Percentiles rank a stretch among this genome's conserved stretches.
phyloP scores from a whole-genome alignment of 2,888 invertebrate species.

The Perithous albicinctus region DNA sequence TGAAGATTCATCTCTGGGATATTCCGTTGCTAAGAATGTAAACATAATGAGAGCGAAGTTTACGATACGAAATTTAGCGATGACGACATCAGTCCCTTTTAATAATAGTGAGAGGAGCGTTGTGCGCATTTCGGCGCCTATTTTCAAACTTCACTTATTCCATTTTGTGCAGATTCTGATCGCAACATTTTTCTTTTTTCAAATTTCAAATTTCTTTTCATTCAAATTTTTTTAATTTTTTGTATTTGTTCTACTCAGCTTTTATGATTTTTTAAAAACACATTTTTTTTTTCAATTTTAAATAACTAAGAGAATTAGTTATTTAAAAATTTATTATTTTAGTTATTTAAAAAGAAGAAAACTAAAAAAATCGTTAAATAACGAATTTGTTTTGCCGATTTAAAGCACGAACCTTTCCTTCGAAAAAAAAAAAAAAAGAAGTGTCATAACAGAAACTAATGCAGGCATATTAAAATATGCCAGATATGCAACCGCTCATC shows the following conservation, averaged over 20 bases:
- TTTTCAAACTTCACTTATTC: not conserved
- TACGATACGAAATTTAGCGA: constrained; percentile 4
- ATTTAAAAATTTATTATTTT: no score
- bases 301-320: no score
- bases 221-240: no score
- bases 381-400: no score
- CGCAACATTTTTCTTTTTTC: not conserved
- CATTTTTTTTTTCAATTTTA: no score
- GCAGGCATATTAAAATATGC: not conserved
- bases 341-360: no score
- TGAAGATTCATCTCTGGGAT: not conserved
- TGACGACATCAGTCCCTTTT: not conserved
- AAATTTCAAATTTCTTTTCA: not conserved
- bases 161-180: not conserved
- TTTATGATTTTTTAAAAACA: no score
- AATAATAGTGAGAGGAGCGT: no score
- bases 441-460: not conserved
- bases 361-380: no score
- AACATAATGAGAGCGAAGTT: not conserved
- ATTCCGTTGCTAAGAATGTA: not conserved
- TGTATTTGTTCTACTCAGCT: no score
- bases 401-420: no score
- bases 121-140: not conserved
- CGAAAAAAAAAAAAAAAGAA: no score
- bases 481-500: not conserved